A percentile compares a stretch with the other conserved stretches of the same genome.
phyloP scores from a whole-genome alignment of 2,888 invertebrate species.

The Nymphalis polychloros region DNA sequence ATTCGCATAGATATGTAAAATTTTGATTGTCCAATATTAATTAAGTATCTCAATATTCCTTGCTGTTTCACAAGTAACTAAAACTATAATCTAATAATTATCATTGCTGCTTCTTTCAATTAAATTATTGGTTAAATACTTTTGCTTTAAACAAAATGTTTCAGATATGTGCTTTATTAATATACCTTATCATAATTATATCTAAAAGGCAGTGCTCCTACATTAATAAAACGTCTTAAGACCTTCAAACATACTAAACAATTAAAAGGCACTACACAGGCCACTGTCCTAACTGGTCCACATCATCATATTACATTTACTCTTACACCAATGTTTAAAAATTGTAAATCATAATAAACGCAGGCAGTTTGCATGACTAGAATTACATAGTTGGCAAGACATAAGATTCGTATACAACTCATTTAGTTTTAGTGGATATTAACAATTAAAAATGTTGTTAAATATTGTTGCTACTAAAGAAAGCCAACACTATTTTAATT shows the following conservation, averaged over 20 bases:
- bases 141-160: conserved; percentile 6
- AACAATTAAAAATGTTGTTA: too few relatives aligned
- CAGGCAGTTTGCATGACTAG: conserved; percentile 2
- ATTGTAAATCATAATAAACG: neutral
- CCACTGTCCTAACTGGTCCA: conserved; percentile 78
- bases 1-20: too few relatives aligned
- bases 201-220: conserved; percentile 62
- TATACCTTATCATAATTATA: conserved; percentile 8
- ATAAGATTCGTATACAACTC: too few relatives aligned
- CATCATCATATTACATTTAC: conserved; percentile 29
- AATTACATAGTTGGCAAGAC: neutral
- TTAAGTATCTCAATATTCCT: neutral
- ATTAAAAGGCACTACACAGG: conserved; percentile 78
- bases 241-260: conserved; percentile 31
- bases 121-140: conserved; percentile 8
- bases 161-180: conserved; percentile 9
- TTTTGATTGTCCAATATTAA: too few relatives aligned
- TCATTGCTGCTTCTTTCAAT: conserved; percentile 4
- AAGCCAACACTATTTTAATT: too few relatives aligned
- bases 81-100: conserved; percentile 12
- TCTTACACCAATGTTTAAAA: neutral
- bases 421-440: too few relatives aligned
- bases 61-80: neutral
- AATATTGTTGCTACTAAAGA: too few relatives aligned
- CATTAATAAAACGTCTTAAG: conserved; percentile 41